phyloP scores from a whole-genome alignment of 2,797 vertebrate species.

The Dryobates pubescens region DNA sequence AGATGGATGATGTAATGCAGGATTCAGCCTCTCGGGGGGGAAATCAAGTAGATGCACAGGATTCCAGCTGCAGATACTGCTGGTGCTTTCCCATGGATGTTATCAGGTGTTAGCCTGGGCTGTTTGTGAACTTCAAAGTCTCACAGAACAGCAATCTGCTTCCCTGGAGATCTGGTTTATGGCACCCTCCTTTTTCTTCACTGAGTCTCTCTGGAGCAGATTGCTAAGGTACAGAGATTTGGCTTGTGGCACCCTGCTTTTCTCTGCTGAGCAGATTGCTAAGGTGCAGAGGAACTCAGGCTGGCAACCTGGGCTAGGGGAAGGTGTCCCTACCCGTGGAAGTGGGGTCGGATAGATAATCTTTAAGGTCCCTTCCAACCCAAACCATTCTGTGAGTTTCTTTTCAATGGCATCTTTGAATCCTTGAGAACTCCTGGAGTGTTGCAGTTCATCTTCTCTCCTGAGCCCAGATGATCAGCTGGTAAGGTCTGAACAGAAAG shows the following conservation, averaged over 20 bases:
- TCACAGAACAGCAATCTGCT: background rate
- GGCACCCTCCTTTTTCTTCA: background rate
- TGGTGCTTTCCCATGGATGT: slow-evolving; percentile 24
- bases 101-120: background rate
- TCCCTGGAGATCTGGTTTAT: background rate
- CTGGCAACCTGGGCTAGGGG: background rate
- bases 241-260: background rate
- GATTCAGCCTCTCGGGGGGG: background rate
- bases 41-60: background rate
- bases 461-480: background rate
- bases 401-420: background rate
- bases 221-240: background rate
- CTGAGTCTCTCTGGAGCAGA: background rate
- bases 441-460: background rate
- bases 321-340: too few species aligned
- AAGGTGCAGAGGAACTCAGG: background rate
- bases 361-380: too few species aligned
- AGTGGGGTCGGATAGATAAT: too few species aligned
- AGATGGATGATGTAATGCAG: background rate
- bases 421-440: background rate
- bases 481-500: background rate
- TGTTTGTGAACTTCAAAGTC: background rate
- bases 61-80: background rate
- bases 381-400: background rate
- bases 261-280: background rate